phyloP scores from a whole-genome alignment of 2,888 invertebrate species.

The Galeopsomyia nigrocyanea region DNA sequence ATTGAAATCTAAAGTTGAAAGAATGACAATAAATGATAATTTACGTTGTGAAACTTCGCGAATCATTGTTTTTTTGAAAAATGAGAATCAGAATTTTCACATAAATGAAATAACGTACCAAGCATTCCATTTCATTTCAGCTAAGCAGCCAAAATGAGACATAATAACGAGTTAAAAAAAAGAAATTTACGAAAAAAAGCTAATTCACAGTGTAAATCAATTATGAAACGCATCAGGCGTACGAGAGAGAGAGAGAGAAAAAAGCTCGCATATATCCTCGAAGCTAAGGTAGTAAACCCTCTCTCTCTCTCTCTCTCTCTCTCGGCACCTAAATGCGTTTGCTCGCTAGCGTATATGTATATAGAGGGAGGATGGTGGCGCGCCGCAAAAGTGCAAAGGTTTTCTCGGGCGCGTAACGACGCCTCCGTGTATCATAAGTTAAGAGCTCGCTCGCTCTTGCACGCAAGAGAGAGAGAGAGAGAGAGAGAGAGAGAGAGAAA shows the following conservation, averaged over 20 bases:
- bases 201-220: slow-evolving; percentile 6
- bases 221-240: background rate
- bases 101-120: background rate
- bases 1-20: too few species aligned
- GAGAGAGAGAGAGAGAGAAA: slow-evolving; percentile 10
- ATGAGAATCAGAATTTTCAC: too few species aligned
- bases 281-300: background rate
- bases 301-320: slow-evolving; percentile 10
- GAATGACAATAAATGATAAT: too few species aligned
- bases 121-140: background rate
- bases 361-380: slow-evolving; percentile 9
- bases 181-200: too few species aligned
- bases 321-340: slow-evolving; percentile 21
- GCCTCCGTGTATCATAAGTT: slow-evolving; percentile 58
- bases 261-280: too few species aligned
- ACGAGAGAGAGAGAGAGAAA: too few species aligned
- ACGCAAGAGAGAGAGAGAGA: slow-evolving; percentile 6
- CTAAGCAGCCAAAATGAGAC: background rate
- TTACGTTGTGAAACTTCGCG: too few species aligned
- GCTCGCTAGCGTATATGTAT: slow-evolving; percentile 7
- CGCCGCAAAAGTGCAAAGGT: slow-evolving; percentile 51
- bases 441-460: slow-evolving; percentile 48
- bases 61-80: too few species aligned
- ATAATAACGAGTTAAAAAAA: background rate
- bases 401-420: slow-evolving; percentile 52